Evolutionary conservation across 2,888 invertebrate species (phyloP).

Genomic region (Formica aserva): DNA sequence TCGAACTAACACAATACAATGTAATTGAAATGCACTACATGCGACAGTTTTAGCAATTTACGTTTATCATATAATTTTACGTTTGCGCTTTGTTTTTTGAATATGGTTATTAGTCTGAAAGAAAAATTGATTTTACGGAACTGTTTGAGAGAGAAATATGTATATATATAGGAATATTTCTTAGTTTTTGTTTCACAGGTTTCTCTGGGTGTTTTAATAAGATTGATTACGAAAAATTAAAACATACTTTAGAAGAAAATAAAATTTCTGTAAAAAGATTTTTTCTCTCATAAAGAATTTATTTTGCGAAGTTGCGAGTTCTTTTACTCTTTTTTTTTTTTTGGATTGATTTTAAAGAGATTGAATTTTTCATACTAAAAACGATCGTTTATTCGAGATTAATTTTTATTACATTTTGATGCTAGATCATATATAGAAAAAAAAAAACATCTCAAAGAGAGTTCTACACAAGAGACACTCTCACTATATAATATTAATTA

Average conservation of each 20-base stretch:
- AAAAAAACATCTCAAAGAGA: background rate
- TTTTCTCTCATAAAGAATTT: background rate
- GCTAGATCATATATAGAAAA: constrained; percentile 7
- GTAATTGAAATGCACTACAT: too few relatives aligned
- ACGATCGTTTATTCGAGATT: constrained; percentile 23
- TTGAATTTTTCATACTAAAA: background rate
- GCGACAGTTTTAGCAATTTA: too few relatives aligned
- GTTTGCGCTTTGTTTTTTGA: too few relatives aligned
- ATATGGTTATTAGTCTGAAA: too few relatives aligned
- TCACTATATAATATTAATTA: background rate
- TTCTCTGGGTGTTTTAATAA: background rate
- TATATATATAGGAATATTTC: background rate
- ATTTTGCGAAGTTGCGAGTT: background rate
- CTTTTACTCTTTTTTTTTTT: background rate
- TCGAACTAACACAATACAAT: too few relatives aligned
- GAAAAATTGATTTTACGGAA: background rate
- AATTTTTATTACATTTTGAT: constrained; percentile 13
- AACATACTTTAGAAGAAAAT: background rate
- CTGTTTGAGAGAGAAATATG: background rate
- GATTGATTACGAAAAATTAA: background rate
- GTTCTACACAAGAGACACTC: background rate
- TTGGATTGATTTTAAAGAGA: background rate
- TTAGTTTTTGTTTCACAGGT: background rate
- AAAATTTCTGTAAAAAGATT: background rate
- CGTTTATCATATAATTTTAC: too few relatives aligned